Percentiles rank a stretch among this genome's conserved stretches.
Conservation (phyloP, 2,797 vertebrate genomes). For the Melanotaenia trifasciata region DNA sequence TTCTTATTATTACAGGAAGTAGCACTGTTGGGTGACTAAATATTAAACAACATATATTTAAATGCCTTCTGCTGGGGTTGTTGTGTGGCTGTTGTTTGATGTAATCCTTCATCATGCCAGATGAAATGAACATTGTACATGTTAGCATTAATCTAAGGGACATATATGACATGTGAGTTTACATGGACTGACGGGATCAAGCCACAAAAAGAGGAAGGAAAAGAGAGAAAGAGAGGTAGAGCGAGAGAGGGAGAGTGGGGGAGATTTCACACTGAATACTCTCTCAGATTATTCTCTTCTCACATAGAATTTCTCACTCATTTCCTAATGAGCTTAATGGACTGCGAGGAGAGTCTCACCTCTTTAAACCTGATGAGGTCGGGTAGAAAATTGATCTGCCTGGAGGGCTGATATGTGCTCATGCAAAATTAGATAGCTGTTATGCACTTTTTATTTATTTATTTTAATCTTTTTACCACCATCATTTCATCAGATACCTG, state of each 20-base stretch:
- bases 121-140: constrained; percentile 13
- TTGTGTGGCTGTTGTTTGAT: background rate
- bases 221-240: no score
- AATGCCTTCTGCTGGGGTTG: background rate
- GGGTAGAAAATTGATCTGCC: constrained; percentile 74
- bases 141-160: constrained; percentile 27
- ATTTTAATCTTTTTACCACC: background rate
- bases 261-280: constrained; percentile 30
- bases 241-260: background rate
- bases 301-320: constrained; percentile 67
- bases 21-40: background rate
- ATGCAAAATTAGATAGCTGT: constrained; percentile 56
- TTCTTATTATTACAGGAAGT: background rate
- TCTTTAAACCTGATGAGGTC: constrained; percentile 76
- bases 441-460: constrained; percentile 10
- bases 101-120: background rate
- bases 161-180: constrained; percentile 18
- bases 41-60: background rate
- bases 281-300: constrained; percentile 65
- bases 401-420: constrained; percentile 67
- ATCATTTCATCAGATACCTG: background rate
- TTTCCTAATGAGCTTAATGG: constrained; percentile 80
- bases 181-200: constrained; percentile 34
- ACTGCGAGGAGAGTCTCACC: constrained; percentile 72
- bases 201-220: constrained; percentile 10